Conservation (phyloP, 1,140 invertebrate species). For the Gonatopus flavifemur region DNA sequence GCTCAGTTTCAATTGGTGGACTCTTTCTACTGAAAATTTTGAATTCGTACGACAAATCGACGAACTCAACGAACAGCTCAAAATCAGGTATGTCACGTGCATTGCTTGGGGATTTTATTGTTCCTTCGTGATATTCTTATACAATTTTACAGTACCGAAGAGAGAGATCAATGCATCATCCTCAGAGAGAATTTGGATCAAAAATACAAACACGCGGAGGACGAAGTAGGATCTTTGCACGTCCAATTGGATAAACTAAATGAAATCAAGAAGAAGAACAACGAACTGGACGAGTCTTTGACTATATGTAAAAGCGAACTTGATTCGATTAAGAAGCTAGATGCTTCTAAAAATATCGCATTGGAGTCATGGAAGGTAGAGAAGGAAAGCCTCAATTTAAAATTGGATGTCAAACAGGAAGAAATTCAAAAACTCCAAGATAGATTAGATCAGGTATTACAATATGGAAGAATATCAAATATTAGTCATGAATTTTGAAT, state of each 20-base stretch:
- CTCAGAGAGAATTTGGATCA: slow-evolving; percentile 34
- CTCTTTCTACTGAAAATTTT: slow-evolving; percentile 54
- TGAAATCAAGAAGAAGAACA: slow-evolving; percentile 35
- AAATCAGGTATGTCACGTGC: slow-evolving; percentile 50
- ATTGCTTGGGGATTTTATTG: slow-evolving; percentile 5
- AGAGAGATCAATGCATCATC: slow-evolving; percentile 52
- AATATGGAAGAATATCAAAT: neutral
- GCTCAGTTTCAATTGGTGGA: slow-evolving; percentile 59
- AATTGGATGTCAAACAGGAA: slow-evolving; percentile 41
- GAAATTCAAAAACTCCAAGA: slow-evolving; percentile 46
- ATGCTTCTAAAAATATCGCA: slow-evolving; percentile 43
- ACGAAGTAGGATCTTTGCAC: slow-evolving; percentile 38
- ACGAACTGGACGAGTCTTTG: slow-evolving; percentile 37
- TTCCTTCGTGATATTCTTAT: neutral
- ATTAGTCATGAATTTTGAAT: no score
- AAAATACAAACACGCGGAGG: slow-evolving; percentile 36
- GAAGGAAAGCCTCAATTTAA: slow-evolving; percentile 40
- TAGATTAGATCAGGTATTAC: slow-evolving; percentile 41
- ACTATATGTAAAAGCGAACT: slow-evolving; percentile 49
- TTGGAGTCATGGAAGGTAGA: slow-evolving; percentile 50
- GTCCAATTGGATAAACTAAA: slow-evolving; percentile 41
- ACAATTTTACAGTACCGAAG: slow-evolving; percentile 42
- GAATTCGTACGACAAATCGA: slow-evolving; percentile 56
- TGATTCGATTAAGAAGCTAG: slow-evolving; percentile 50
- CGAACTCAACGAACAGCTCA: slow-evolving; percentile 55